Percentiles rank a stretch among this genome's conserved stretches.
These are phyloP conservation scores for Notothenia rossii DNA, from an alignment of 2,113 vertebrate species.

Conservation along the genomic window DNA sequence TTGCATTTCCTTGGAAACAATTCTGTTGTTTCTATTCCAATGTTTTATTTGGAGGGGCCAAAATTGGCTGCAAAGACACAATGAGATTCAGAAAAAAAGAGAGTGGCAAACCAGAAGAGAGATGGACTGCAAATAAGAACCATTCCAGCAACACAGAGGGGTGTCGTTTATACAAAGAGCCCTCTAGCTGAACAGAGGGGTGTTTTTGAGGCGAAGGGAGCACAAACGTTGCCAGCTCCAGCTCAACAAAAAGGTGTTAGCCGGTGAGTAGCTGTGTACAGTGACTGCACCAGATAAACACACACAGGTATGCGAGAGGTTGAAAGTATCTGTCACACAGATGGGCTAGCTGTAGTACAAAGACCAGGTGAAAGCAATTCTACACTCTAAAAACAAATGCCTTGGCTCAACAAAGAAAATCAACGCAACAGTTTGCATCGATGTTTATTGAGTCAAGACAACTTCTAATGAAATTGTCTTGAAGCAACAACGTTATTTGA, in stretches of 20 bases:
- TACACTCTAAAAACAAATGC: not conserved
- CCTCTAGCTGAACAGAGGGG: constrained; percentile 54
- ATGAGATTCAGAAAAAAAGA: constrained; percentile 44
- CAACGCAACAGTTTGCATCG: too few species aligned
- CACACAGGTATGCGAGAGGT: constrained; percentile 25
- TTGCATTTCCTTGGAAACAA: constrained; percentile 65
- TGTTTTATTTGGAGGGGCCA: constrained; percentile 46
- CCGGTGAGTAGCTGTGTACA: constrained; percentile 43
- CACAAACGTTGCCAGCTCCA: constrained; percentile 14
- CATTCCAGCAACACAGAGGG: constrained; percentile 54
- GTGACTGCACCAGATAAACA: constrained; percentile 47
- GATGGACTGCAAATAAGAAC: constrained; percentile 47
- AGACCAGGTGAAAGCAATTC: constrained; percentile 23
- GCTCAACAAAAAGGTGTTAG: constrained; percentile 43
- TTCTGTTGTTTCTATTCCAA: constrained; percentile 58
- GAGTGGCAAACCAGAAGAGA: constrained; percentile 24
- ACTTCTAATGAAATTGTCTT: too few species aligned
- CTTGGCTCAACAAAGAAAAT: too few species aligned
- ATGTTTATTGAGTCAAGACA: too few species aligned
- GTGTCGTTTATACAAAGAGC: constrained; percentile 66
- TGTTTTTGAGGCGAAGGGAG: constrained; percentile 34
- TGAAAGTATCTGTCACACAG: constrained; percentile 36
- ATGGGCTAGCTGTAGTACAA: constrained; percentile 26
- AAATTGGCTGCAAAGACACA: constrained; percentile 57
- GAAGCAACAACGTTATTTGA: too few species aligned